Percentiles rank a stretch among this genome's conserved stretches.
phyloP scores from a whole-genome alignment of 2,113 vertebrate genomes.

The Poeciliopsis retropinna region DNA sequence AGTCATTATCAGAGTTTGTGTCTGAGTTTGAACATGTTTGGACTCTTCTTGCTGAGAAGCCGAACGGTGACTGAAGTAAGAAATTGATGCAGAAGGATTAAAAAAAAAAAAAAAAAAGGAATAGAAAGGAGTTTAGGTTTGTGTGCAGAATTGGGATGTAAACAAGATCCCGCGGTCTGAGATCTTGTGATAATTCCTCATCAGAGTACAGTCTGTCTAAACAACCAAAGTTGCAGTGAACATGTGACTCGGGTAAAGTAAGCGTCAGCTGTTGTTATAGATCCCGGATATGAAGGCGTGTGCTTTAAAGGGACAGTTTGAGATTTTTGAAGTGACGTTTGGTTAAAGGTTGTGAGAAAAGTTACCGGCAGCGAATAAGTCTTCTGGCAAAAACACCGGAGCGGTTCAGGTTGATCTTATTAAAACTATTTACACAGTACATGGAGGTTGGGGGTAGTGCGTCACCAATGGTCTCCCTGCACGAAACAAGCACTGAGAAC shows the following conservation, averaged over 20 bases:
- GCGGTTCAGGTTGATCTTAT: too few relatives aligned
- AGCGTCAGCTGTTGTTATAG: neutral
- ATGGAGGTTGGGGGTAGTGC: too few relatives aligned
- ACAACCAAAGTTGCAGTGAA: neutral
- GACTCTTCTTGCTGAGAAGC: neutral
- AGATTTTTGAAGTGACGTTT: neutral
- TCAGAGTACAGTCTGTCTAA: neutral
- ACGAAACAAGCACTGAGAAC: too few relatives aligned
- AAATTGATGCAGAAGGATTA: neutral
- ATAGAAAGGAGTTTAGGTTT: too few relatives aligned
- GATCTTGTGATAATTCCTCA: neutral
- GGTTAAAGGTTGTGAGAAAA: neutral
- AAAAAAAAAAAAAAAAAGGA: neutral
- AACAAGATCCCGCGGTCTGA: neutral
- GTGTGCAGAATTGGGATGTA: neutral
- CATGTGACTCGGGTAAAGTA: neutral
- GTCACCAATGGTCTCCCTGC: too few relatives aligned
- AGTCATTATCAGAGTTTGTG: neutral
- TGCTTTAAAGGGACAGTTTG: too few relatives aligned
- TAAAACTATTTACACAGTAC: too few relatives aligned
- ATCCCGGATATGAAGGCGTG: neutral
- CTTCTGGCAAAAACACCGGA: too few relatives aligned
- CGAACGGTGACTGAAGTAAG: neutral
- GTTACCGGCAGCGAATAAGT: too few relatives aligned
- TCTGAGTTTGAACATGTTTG: neutral